Base-by-base conservation (phyloP, 2,888 invertebrate genomes). In the Drosophila lutescens region DNA sequence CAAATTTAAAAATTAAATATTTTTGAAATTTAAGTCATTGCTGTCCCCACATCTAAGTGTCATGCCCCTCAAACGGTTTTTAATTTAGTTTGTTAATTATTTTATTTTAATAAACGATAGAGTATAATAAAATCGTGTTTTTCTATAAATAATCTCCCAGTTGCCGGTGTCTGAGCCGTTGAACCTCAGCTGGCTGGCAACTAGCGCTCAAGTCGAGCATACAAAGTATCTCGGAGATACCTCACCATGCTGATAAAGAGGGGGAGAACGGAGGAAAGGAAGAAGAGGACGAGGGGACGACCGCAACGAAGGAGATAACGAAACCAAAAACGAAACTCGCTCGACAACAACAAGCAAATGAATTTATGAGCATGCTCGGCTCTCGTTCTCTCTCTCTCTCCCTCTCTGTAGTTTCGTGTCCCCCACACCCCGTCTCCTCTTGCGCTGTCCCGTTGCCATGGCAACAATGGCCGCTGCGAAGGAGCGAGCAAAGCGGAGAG, bases 381-480 rank as follows among this genome's bases (percentile, higher is more conserved):
- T 68, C 65, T 49, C 66, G 46, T 41, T 49, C 43, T 54, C 30
- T 50, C 58, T 32, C 43, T 66, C n/a, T 56, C 53, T 34, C 36
- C 54, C 13, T 10, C 50, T 17, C 63, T 38, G n/a, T 40, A 4
- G 2, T 40, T 20, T 34, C 41, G 1, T 15, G 23, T 3, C 30
- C 10, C 41, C 56, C 36, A 47, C 17, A 0, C 36, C 44, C 47
- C 34, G 12, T 3, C 17, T 15, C 49, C 32, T 34, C 26, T 23
- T 20, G n/a, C 23, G 4, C 56, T 34, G 15, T 13, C 59, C 76
- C 74, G 88, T 87, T 82, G 80, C 56, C 86, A 88, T 89, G 76
- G 79, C 76, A 88, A 89, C 88, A 82, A 86, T 83, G 86, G 85
- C 81, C 78, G 86, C 74, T 57, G 65, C 81, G 83, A 85, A 85